phyloP scores from a whole-genome alignment of 1,140 invertebrate species.

The Cydia strobilella region DNA sequence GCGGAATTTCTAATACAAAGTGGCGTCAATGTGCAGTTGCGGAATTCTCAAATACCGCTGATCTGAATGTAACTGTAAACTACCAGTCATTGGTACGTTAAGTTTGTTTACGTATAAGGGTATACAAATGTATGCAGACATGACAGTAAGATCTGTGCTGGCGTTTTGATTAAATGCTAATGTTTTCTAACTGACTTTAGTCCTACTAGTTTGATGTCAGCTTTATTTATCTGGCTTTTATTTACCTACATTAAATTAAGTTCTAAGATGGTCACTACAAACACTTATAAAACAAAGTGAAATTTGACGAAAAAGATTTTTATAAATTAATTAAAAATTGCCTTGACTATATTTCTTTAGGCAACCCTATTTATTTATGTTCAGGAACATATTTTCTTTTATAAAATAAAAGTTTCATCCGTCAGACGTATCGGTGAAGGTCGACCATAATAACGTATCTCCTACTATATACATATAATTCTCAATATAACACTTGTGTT shows the following conservation, averaged over 20 bases:
- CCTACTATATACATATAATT: no score
- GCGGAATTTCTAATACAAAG: constrained; percentile 45
- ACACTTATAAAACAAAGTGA: neutral
- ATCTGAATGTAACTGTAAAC: constrained; percentile 43
- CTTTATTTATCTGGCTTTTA: neutral
- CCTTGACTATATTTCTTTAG: no score
- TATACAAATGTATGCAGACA: constrained; percentile 26
- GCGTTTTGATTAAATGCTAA: constrained; percentile 27
- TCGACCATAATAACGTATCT: no score
- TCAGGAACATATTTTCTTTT: no score
- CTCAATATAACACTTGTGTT: no score
- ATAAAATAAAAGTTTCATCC: no score
- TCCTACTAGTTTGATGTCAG: neutral
- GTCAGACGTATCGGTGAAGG: no score
- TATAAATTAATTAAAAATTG: no score
- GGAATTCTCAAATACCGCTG: constrained; percentile 39
- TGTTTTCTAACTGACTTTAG: constrained; percentile 22
- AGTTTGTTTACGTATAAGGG: constrained; percentile 30
- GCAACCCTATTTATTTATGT: no score
- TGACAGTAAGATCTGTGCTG: constrained; percentile 18
- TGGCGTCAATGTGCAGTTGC: constrained; percentile 38
- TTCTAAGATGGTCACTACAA: no score
- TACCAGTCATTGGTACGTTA: constrained; percentile 20
- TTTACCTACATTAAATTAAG: neutral
- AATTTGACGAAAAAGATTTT: no score